These are phyloP conservation scores for Champsocephalus esox DNA, from an alignment of 2,797 vertebrate genomes.

Conservation along the genomic window DNA sequence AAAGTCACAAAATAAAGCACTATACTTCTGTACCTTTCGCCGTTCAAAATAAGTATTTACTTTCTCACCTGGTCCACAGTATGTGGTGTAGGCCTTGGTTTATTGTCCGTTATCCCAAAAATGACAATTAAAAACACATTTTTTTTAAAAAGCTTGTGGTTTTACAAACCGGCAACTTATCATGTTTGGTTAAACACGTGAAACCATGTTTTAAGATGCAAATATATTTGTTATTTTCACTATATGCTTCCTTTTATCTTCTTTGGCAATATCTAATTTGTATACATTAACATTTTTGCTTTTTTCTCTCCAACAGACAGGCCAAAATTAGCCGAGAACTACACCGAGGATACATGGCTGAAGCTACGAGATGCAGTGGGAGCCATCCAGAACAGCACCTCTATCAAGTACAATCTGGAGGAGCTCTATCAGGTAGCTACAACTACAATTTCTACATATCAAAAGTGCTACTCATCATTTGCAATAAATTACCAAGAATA, in stretches of 20 bases:
- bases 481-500: neutral
- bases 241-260: neutral
- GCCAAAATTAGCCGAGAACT: slow-evolving; percentile 98
- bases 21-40: neutral
- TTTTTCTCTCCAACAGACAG: slow-evolving; percentile 86
- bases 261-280: neutral
- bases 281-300: neutral
- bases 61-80: slow-evolving; percentile 5
- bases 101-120: neutral
- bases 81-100: neutral
- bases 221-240: neutral
- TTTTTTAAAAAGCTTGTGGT: neutral
- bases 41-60: slow-evolving; percentile 18
- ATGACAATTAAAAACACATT: neutral
- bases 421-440: slow-evolving; percentile 93
- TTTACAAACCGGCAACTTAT: neutral
- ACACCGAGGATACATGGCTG: slow-evolving; percentile 98
- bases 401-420: slow-evolving; percentile 98
- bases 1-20: neutral
- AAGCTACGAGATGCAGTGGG: slow-evolving; percentile 97
- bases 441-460: neutral
- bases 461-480: neutral
- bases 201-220: neutral
- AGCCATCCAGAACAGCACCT: slow-evolving; percentile 98
- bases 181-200: neutral